Evolutionary conservation across 2,113 vertebrate genomes (phyloP).

Genomic region (Regulus satrapa): DNA sequence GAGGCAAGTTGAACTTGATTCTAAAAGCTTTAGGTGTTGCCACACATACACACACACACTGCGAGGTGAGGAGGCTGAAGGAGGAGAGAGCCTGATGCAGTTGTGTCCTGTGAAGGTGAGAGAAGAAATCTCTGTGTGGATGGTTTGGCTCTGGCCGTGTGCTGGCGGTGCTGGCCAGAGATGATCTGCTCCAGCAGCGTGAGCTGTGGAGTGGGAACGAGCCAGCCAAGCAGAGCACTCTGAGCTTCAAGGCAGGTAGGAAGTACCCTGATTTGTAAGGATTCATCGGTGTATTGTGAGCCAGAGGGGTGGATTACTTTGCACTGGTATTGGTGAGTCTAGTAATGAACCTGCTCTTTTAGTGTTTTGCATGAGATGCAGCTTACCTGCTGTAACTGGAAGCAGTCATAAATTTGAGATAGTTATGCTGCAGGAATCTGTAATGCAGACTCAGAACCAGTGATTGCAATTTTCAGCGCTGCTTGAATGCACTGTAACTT

Average conservation of each 20-base stretch:
- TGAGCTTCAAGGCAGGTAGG: neutral
- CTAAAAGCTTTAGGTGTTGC: neutral
- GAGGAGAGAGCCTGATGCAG: neutral
- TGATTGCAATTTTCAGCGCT: neutral
- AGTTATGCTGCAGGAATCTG: neutral
- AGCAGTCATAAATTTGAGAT: neutral
- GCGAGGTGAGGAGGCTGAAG: neutral
- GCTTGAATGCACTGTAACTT: neutral
- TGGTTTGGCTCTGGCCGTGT: neutral
- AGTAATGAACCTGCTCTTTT: neutral
- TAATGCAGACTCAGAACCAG: neutral
- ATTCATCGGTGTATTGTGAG: neutral
- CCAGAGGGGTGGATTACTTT: neutral
- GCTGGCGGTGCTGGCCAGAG: neutral
- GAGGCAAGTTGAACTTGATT: constrained; percentile 76
- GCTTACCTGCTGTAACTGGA: neutral
- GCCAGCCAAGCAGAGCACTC: neutral
- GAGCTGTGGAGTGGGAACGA: neutral
- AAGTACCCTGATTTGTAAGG: neutral
- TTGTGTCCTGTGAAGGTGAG: neutral
- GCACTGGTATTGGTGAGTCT: neutral
- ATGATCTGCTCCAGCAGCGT: neutral
- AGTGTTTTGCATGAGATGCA: neutral
- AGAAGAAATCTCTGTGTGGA: neutral
- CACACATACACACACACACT: neutral